Evolutionary conservation across 2,113 vertebrate genomes (phyloP), one percentile per base, ranked within the genome.

Genomic region (Emydocephalus ijimae): DNA sequence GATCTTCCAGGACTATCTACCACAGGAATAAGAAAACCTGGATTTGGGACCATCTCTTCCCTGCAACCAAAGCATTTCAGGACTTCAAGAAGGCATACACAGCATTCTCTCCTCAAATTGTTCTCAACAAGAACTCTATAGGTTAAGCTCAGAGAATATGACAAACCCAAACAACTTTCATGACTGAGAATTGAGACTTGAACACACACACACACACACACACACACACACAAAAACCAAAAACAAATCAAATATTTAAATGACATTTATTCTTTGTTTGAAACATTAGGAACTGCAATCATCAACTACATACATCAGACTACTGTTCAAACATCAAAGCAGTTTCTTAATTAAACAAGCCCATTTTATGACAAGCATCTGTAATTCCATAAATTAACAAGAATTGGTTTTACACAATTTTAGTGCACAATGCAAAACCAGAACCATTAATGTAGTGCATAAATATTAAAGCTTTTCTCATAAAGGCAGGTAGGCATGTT

Each of bases 211-310:
- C 5, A 8, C 12, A 64, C 11, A 64, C 11, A 74, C 5, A 8
- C 12, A 64, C 26, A 64, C 26, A 64, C 11, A 64, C 11, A 74
- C 5, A 8, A 5, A 74, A 4, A 34, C 48, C 11, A n/a, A n/a
- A n/a, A 18, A 95, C 87, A 91, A 89, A 91, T 90, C 92, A 93
- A 93, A 92, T 0, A 0, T 0, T 89, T 26, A 88, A 89, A 96
- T 57, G 91, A 52, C 90, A 85, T 89, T 96, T 96, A 96, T 96
- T 96, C 96, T 95, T 85, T 91, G 93, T 95, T 94, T 87, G 89
- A 96, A 96, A 95, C 54, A 96, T 96, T 94, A 95, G 90, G 94
- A 92, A 94, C 94, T 95, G 14, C n/a, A 74, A 92, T 92, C 95
- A 92, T 90, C 91, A 94, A 92, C 91, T 92, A 90, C 20, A 93